Conservation (phyloP, 2,113 vertebrate species). For the Microtus richardsoni region DNA sequence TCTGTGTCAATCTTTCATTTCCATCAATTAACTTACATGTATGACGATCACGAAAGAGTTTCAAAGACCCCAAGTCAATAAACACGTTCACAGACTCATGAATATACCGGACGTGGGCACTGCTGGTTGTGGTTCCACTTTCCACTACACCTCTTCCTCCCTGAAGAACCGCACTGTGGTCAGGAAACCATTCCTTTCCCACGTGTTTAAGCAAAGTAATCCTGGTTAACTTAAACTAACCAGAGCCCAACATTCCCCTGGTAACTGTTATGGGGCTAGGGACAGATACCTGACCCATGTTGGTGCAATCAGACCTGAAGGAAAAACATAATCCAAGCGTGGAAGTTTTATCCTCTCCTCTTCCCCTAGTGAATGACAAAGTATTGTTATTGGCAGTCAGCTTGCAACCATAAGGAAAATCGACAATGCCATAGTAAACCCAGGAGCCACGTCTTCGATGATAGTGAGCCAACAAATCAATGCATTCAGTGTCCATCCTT, state of each 20-base stretch:
- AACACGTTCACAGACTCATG: constrained; percentile 30
- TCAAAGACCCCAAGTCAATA: constrained; percentile 42
- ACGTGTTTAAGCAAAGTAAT: constrained; percentile 8
- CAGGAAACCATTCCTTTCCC: constrained; percentile 36
- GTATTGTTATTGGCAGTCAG: background rate
- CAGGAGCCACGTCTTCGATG: constrained; percentile 7
- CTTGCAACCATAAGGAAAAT: background rate
- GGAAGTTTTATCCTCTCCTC: background rate
- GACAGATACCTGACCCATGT: background rate
- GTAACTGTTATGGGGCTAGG: background rate
- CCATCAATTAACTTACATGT: constrained; percentile 40
- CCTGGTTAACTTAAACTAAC: background rate
- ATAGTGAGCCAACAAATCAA: background rate
- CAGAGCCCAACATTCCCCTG: background rate
- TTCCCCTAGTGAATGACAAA: constrained; percentile 10
- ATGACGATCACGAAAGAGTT: constrained; percentile 24
- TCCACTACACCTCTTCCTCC: constrained; percentile 1
- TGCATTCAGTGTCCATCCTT: background rate
- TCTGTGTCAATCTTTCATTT: background rate
- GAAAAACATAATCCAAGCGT: background rate
- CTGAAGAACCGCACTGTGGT: background rate
- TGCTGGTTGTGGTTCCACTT: background rate
- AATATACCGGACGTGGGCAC: constrained; percentile 20
- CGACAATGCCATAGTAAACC: background rate
- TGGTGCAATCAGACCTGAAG: constrained; percentile 36